phyloP scores from a whole-genome alignment of 2,797 vertebrate species.

The Pteropus rufus region DNA sequence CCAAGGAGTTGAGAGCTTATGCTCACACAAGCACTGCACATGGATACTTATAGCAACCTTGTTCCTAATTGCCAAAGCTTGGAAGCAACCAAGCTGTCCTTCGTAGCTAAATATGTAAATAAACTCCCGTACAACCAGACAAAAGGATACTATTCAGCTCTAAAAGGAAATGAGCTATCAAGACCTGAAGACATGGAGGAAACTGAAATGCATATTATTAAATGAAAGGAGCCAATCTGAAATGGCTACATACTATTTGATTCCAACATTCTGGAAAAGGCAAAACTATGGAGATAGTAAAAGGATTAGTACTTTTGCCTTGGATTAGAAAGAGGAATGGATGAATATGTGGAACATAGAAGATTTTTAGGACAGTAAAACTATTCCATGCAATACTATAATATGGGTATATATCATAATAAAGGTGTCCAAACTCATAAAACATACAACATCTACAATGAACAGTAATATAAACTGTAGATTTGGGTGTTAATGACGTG shows the following conservation, averaged over 20 bases:
- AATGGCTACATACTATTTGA: not conserved
- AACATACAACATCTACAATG: not conserved
- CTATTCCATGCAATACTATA: not conserved
- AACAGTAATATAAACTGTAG: not conserved
- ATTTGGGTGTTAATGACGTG: not conserved
- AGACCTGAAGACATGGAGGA: not conserved
- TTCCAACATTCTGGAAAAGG: not conserved
- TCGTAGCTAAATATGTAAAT: not conserved
- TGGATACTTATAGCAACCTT: not conserved
- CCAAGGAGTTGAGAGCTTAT: not conserved
- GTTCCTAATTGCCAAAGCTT: not conserved
- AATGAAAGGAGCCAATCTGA: not conserved
- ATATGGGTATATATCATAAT: not conserved
- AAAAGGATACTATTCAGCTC: not conserved
- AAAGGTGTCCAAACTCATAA: not conserved
- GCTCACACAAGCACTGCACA: not conserved
- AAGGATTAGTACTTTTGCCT: not conserved
- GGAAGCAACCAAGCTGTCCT: not conserved
- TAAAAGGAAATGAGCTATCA: not conserved
- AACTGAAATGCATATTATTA: not conserved
- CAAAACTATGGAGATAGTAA: not conserved
- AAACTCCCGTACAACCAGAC: not conserved
- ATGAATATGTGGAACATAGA: not conserved
- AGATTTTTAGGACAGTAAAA: not conserved
- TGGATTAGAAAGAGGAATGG: not conserved